Evolutionary conservation across 2,113 vertebrate genomes (phyloP).

Genomic region (Phalacrocorax carbo): DNA sequence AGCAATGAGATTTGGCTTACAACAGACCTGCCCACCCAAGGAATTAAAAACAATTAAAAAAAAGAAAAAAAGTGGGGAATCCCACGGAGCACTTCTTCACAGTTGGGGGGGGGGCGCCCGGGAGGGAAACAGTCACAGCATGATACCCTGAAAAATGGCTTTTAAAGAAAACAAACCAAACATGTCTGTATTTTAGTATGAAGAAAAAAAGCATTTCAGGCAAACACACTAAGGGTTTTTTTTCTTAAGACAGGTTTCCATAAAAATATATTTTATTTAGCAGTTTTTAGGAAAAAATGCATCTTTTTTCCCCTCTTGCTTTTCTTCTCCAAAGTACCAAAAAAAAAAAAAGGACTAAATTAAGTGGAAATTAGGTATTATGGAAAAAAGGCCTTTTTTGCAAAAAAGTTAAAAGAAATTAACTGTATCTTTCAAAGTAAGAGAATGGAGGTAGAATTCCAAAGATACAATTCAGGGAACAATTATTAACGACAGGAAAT

Average conservation of each 20-base stretch:
- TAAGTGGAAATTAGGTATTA: not conserved
- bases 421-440: not conserved
- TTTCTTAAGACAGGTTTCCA: not conserved
- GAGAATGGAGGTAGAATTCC: not conserved
- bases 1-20: not conserved
- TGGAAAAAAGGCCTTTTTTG: not conserved
- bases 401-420: not conserved
- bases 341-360: not conserved
- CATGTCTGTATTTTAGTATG: not conserved
- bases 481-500: not conserved
- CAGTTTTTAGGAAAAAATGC: not conserved
- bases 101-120: too few relatives aligned
- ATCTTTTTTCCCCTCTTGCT: not conserved
- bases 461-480: not conserved
- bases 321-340: not conserved
- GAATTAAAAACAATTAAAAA: not conserved
- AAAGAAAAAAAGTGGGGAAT: not conserved
- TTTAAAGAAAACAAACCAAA: not conserved
- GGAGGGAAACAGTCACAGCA: not conserved
- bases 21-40: not conserved
- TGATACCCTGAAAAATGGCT: not conserved
- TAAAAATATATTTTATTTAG: not conserved
- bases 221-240: not conserved
- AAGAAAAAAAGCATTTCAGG: not conserved
- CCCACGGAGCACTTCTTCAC: not conserved